Base-by-base conservation (phyloP, 2,113 vertebrate genomes). In the Diadophis punctatus region DNA sequence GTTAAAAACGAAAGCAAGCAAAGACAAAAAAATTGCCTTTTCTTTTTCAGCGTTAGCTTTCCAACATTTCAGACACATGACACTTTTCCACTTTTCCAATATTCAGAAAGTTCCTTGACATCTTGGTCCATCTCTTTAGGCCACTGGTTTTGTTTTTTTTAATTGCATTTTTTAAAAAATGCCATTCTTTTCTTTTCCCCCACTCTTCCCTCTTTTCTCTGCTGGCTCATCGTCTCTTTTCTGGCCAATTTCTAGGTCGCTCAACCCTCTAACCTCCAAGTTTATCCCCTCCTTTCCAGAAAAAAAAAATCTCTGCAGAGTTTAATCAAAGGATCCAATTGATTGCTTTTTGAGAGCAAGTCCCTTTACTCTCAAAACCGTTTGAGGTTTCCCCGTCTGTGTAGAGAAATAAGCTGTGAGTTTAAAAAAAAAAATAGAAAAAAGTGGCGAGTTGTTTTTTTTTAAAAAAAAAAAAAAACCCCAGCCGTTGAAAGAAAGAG, bases 11-110 rank as follows among this genome's bases (percentile, higher is more conserved):
- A 80, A 80, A 80, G 74, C 34, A 22, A 20, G 68, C 16, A 0
- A 80, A 39, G 68, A 20, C 7, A 7, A 16, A 25, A 68, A 68
- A 5, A 0, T 43, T 3, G 20, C 20, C 1, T 9, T 80, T 18
- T 43, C 18, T 9, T 80, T 9, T 80, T 43, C 34, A 16, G 60
- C 43, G 34, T n/a, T 30, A 27, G 30, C 11, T 16, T 51, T 60
- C 43, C 34, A 1, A 23, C 8, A 0, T 46, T 7, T 27, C 39
- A 2, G 14, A 34, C 43, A 1, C 46, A 1, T 51, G 4, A 34
- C 27, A 3, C 27, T 3, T 52, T 11, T n/a, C 20, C 87, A 23
- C 74, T 80, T 80, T 80, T 80, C 18, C 43, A 80, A 22, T 9
- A 22, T 43, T 80, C 34, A 80, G 74, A 22, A 80, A 80, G 74